A percentile compares a stretch with the other conserved stretches of the same genome.
phyloP scores from a whole-genome alignment of 2,113 vertebrate genomes.

The Aviceda subcristata region DNA sequence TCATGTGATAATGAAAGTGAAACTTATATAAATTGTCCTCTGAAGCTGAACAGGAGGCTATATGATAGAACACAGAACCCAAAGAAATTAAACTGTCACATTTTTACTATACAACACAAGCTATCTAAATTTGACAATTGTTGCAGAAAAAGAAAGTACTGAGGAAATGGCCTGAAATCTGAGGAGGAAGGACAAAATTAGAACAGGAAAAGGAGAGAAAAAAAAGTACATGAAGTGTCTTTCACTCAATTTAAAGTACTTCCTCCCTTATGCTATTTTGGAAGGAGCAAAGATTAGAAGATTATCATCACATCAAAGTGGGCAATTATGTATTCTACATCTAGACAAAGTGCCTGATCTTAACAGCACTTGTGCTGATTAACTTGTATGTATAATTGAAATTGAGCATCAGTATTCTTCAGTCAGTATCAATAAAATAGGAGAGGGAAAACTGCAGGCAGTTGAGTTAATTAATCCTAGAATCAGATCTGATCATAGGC shows the following conservation, averaged over 20 bases:
- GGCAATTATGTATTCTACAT: background rate
- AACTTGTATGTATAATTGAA: background rate
- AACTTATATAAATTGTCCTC: background rate
- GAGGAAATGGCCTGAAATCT: background rate
- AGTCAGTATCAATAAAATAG: background rate
- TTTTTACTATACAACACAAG: background rate
- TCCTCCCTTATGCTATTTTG: background rate
- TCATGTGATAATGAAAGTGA: background rate
- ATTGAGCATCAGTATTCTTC: background rate
- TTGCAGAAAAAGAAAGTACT: background rate
- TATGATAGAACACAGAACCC: fast-evolving
- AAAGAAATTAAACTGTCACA: background rate
- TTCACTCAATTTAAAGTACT: background rate
- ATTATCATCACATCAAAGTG: background rate
- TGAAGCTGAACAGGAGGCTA: background rate
- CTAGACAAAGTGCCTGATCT: background rate
- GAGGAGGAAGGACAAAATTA: background rate
- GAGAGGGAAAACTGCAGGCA: background rate
- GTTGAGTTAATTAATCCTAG: background rate
- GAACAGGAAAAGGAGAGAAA: background rate
- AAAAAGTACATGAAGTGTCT: background rate
- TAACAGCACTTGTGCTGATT: constrained; percentile 9
- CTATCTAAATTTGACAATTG: background rate
- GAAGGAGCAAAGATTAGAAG: background rate
- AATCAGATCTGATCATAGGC: background rate